Evolutionary conservation across 2,797 vertebrate species (phyloP), one percentile per base, ranked within the genome.

Genomic region (Micrastur ruficollis): DNA sequence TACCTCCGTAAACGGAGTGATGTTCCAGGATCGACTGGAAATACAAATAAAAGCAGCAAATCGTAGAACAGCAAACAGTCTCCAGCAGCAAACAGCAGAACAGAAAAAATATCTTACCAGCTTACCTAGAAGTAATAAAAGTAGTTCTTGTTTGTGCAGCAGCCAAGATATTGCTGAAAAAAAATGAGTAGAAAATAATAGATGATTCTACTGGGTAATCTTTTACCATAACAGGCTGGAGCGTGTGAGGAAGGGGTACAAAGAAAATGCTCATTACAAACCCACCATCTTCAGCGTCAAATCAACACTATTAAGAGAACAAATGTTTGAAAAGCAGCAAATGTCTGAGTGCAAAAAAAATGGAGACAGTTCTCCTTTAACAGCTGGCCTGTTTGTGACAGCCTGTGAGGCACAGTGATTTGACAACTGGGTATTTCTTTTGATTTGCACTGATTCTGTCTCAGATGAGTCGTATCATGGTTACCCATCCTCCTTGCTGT

Each of bases 321-420:
- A 95, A 94, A 68, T 50, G 12, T 67, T 89, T 72, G 36, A 75
- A 90, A 81, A 58, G 62, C 21, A 92, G 46, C 23, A 75, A 89
- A 56, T 79, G 4, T 38, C 62, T 68, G 38, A 55, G 49, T 16
- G 11, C 2, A 3, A 63, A 53, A 78, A 72, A 29, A 23, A 59
- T 21, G 59, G 71, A 62, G 34, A 11, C 16, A 19, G 23, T 29
- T 85, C 67, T 73, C 5, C 40, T 89, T 59, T 32, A 68, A n/a
- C 11, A 62, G 32, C 12, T 7, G 3, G 7, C 36, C 65, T 81
- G 27, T 79, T 86, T 50, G 6, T 68, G 81, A 90, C 17, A 29
- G 13, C 73, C 53, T 86, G 25, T 55, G 25, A 82, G 50, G 50
- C 44, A 80, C 13, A 40, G 79, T 38, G 34, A n/a, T 62, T 84